Conservation (phyloP, 1,140 invertebrate genomes). For the Panagrolaimus sp. region DNA sequence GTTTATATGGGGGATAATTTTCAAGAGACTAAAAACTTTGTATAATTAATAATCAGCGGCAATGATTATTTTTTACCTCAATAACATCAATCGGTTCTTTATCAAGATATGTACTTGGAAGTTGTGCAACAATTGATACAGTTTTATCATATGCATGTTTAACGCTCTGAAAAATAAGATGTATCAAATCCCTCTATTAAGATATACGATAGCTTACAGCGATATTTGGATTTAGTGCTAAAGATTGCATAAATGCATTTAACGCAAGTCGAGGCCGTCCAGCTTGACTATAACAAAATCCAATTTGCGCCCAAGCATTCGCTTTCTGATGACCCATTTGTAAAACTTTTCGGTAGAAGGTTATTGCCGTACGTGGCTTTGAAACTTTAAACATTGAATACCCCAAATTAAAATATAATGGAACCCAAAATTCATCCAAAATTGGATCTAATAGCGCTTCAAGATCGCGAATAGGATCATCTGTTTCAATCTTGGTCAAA, state of each 20-base stretch:
- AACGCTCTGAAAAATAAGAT: not conserved
- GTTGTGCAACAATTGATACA: too few species aligned
- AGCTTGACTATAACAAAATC: not conserved
- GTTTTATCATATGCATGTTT: conserved; percentile 1
- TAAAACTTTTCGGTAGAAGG: not conserved
- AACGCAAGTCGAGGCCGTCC: not conserved
- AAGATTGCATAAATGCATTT: not conserved
- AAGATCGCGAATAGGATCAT: not conserved
- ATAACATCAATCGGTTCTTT: too few species aligned
- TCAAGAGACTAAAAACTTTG: too few species aligned
- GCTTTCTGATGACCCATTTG: not conserved
- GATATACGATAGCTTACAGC: too few species aligned
- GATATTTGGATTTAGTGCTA: not conserved
- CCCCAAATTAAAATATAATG: not conserved
- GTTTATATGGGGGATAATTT: too few species aligned
- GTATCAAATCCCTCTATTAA: too few species aligned
- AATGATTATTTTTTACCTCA: too few species aligned
- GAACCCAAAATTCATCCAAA: not conserved
- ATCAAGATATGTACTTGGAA: too few species aligned
- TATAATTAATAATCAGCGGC: too few species aligned
- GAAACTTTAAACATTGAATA: not conserved
- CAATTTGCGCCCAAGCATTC: not conserved
- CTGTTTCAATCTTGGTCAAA: not conserved
- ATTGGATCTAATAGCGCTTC: not conserved
- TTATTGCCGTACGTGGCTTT: not conserved